These are phyloP conservation scores for Panzeria rudis DNA, from an alignment of 2,888 invertebrate species.

Conservation along the genomic window DNA sequence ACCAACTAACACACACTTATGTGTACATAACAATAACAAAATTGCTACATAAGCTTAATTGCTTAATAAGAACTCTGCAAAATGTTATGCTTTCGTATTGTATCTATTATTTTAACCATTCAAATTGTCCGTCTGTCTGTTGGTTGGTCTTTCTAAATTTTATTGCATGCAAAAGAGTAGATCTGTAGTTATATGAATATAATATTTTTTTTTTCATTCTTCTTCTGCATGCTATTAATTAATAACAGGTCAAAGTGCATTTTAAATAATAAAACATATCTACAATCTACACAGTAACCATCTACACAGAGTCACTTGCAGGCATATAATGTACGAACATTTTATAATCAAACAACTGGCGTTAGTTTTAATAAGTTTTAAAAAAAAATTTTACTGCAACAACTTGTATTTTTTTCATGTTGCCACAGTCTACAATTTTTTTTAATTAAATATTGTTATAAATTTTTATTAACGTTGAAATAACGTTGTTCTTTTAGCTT, in stretches of 20 bases:
- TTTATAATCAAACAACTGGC: conserved; percentile 68
- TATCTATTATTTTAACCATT: conserved; percentile 28
- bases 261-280: conserved; percentile 33
- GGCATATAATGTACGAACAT: not conserved
- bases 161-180: conserved; percentile 21
- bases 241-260: conserved; percentile 70
- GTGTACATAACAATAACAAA: conserved; percentile 34
- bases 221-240: conserved; percentile 61
- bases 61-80: conserved; percentile 68
- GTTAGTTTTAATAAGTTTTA: conserved; percentile 61
- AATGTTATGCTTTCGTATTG: conserved; percentile 57
- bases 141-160: conserved; percentile 4
- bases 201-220: conserved; percentile 12
- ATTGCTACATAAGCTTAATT: conserved; percentile 71
- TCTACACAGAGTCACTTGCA: conserved; percentile 17
- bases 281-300: not conserved
- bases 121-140: not conserved
- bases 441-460: conserved; percentile 4
- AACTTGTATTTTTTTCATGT: not conserved
- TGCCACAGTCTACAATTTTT: not conserved
- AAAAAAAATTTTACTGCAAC: conserved; percentile 27
- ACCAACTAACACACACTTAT: not conserved
- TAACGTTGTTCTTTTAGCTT: not conserved
- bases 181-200: conserved; percentile 32
- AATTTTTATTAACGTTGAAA: conserved; percentile 1